Percentiles rank a stretch among this genome's conserved stretches.
Evolutionary conservation across 2,113 vertebrate species (phyloP).

Genomic region (Myiozetetes cayanensis): DNA sequence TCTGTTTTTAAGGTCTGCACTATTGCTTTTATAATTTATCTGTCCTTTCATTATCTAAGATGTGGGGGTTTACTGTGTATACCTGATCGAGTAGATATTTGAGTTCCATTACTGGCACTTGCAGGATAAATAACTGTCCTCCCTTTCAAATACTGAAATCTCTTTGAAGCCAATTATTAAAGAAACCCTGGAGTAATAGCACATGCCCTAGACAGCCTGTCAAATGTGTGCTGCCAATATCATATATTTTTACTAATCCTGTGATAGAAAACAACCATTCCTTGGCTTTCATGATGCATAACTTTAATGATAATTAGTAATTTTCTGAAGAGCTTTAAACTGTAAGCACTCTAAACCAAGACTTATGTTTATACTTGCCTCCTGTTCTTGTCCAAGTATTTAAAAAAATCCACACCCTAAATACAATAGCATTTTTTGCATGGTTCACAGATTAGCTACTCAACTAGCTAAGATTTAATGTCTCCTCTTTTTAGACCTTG

Average conservation of each 20-base stretch:
- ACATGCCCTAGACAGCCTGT: not conserved
- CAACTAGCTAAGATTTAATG: not conserved
- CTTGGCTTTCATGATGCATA: not conserved
- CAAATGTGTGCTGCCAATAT: not conserved
- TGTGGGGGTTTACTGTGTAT: not conserved
- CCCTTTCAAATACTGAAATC: not conserved
- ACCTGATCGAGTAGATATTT: not conserved
- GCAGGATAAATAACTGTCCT: not conserved
- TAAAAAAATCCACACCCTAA: not conserved
- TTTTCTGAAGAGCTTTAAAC: not conserved
- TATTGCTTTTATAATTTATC: not conserved
- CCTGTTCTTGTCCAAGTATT: not conserved
- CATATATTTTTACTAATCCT: not conserved
- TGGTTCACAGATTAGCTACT: not conserved
- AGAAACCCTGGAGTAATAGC: not conserved
- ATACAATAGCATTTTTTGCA: not conserved
- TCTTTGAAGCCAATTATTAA: conserved; percentile 10
- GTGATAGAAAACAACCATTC: not conserved
- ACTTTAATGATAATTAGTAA: not conserved
- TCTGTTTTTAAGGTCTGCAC: not conserved
- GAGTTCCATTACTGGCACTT: not conserved
- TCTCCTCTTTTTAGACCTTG: not conserved
- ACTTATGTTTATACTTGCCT: not conserved
- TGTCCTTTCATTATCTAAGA: not conserved
- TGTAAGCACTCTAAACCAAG: not conserved